These are phyloP conservation scores for Zaprionus tsacasi DNA, from an alignment of 1,140 invertebrate species.

Conservation along the genomic window DNA sequence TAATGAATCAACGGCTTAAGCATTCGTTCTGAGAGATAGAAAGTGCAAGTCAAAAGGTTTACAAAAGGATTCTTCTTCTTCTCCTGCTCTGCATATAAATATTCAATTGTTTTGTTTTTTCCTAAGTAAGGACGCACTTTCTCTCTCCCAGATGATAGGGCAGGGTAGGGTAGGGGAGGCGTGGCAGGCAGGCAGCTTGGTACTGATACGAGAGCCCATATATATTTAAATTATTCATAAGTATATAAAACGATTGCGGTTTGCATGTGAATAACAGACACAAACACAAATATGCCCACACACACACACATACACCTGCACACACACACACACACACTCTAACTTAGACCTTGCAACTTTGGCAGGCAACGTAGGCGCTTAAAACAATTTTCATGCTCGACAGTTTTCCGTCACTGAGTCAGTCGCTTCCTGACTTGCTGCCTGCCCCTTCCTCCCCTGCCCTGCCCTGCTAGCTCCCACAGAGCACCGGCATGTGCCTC, in stretches of 20 bases:
- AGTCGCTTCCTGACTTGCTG: not conserved
- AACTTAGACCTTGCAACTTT: constrained; percentile 27
- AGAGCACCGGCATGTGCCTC: constrained; percentile 7
- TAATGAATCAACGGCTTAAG: constrained; percentile 18
- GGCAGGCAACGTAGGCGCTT: constrained; percentile 30
- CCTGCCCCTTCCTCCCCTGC: not conserved
- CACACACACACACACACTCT: not conserved
- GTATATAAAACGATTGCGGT: constrained; percentile 57
- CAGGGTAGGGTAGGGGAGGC: not conserved
- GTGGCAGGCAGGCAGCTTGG: not conserved
- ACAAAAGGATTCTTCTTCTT: not conserved
- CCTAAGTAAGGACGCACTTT: not conserved
- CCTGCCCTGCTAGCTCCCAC: not conserved
- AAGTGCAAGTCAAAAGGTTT: constrained; percentile 7
- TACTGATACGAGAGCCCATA: constrained; percentile 11
- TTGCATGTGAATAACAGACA: constrained; percentile 37
- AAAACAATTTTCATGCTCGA: constrained; percentile 53
- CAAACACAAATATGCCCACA: not conserved
- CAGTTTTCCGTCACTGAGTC: constrained; percentile 39
- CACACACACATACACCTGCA: not conserved
- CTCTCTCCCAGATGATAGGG: not conserved
- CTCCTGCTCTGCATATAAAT: constrained; percentile 30
- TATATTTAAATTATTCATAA: constrained; percentile 62
- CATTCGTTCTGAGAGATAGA: not conserved
- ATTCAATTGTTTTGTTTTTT: constrained; percentile 44